Base-by-base conservation (phyloP, 2,888 invertebrate species). In the Fissipunctia ypsillon region DNA sequence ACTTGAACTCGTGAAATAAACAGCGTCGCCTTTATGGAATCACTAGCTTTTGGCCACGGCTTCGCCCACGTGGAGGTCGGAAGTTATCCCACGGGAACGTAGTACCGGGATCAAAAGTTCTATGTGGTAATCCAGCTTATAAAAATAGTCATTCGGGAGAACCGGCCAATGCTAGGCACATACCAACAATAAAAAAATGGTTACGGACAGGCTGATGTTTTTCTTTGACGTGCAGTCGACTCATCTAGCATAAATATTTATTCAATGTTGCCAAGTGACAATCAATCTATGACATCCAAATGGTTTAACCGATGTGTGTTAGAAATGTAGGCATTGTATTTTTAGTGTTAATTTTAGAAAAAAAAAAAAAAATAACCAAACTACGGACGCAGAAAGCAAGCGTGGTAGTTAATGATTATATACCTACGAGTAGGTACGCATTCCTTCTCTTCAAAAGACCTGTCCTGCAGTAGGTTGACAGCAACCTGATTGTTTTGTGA, bases 201-300 rank as follows among this genome's bases (percentile, higher is more conserved):
- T 35, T 7, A 38, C 25, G 12, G 43, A 50, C 74, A 59, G 16
- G n/a, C 35, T 50, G 57, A 28, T 25, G n/a, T 50, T n/a, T 57
- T 50, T 59, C 31, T 59, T 78, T 70, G 71, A 28, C 71, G 45
- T 59, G 50, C 50, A 78, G 71, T 50, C 35, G 25, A 70, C 57
- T 59, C 43, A 48, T 22, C 22, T 56, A 41, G 28, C 14, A 61
- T 48, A 78, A 78, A 76, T 48, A 73, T 76, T 73, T 73, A 41
- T 73, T 61, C 35, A 35, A 16, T 31, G 41, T 54, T 66, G 77
- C 64, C 70, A 50, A 70, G 35, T 63, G 71, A 61, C 76, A 78
- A 48, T 78, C 78, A 70, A 61, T 69, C 35, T 70, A 48, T 54
- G 69, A 54, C 54, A 61, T n/a, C 45, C 16, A 54, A 61, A 78